Evolutionary conservation across 2,113 vertebrate genomes (phyloP), one percentile per base, ranked within the genome.

Genomic region (Gadus macrocephalus): DNA sequence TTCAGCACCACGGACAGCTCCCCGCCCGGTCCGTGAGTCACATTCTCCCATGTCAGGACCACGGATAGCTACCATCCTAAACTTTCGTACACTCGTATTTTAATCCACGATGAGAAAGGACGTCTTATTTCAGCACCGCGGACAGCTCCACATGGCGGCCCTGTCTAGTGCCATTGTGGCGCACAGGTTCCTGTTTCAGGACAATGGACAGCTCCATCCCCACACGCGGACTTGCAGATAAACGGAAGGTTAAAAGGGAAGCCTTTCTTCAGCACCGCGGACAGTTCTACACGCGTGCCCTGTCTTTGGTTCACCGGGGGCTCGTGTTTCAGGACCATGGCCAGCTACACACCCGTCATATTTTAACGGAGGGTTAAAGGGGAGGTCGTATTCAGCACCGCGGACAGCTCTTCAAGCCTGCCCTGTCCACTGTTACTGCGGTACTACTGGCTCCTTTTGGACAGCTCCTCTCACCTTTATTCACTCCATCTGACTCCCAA

Each of bases 1-100:
- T 75, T 83, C 73, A 71, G 62, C 70, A 66, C 74, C 66, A 28
- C 61, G 67, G 81, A 84, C 78, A 81, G 74, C 70, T 79, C 63
- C 64, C 68, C 17, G 63, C 27, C 60, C 67, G 25, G 9, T 66
- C 72, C 67, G 38, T 8, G 22, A 35, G 4, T 2, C 27, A 56
- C 22, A 17, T 19, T 62, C 27, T 56, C 63, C 31, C 15, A 55
- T 72, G 72, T 63, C 70, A 75, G 62, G 53, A 22, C 61, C 20
- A 62, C 60, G 19, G 5, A 15, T 15, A 7, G 17, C 58, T 17
- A 4, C 58, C 19, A 19, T 8, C 58, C 58, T 12, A 59, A 19
- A 17, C 15, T 59, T 9, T 35, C 25, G 25, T 35, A 35, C 31
- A 4, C 31, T 35, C 31, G 31, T 4, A 4, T 35, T 35, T 35